phyloP scores from a whole-genome alignment of 1,140 invertebrate genomes.

The Adoxophyes honmai region DNA sequence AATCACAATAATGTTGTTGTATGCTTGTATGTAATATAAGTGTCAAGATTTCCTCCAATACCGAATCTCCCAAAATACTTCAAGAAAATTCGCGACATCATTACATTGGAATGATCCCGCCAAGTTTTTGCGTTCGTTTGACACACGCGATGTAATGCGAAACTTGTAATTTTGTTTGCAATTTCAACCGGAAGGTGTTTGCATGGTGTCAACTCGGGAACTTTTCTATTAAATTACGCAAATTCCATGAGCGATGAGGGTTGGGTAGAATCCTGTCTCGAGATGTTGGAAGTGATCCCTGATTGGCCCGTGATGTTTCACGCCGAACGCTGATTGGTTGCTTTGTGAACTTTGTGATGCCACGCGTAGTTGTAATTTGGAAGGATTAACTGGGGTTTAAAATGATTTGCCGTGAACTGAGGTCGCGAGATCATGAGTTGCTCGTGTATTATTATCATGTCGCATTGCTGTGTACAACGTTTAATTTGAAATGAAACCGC shows the following conservation, averaged over 20 bases:
- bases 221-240: slow-evolving; percentile 16
- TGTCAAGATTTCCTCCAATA: too few species aligned
- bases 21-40: too few species aligned
- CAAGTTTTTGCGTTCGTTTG: slow-evolving; percentile 1
- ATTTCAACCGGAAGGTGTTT: slow-evolving; percentile 13
- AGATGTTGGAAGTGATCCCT: slow-evolving; percentile 7
- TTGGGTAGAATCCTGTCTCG: not conserved
- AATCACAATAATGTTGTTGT: too few species aligned
- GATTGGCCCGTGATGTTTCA: not conserved
- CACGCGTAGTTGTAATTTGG: too few species aligned
- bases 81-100: not conserved
- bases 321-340: not conserved
- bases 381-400: too few species aligned
- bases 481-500: too few species aligned
- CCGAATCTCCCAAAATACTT: not conserved
- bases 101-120: not conserved
- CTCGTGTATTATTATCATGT: too few species aligned
- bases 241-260: slow-evolving; percentile 12
- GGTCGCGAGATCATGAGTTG: too few species aligned
- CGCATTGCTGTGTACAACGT: too few species aligned
- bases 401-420: too few species aligned
- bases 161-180: slow-evolving; percentile 15
- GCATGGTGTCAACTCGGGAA: slow-evolving; percentile 6
- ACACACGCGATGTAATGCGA: not conserved
- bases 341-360: not conserved